Percentiles rank a stretch among this genome's conserved stretches.
phyloP scores from a whole-genome alignment of 2,888 invertebrate species.

The Metacarcinus magister region DNA sequence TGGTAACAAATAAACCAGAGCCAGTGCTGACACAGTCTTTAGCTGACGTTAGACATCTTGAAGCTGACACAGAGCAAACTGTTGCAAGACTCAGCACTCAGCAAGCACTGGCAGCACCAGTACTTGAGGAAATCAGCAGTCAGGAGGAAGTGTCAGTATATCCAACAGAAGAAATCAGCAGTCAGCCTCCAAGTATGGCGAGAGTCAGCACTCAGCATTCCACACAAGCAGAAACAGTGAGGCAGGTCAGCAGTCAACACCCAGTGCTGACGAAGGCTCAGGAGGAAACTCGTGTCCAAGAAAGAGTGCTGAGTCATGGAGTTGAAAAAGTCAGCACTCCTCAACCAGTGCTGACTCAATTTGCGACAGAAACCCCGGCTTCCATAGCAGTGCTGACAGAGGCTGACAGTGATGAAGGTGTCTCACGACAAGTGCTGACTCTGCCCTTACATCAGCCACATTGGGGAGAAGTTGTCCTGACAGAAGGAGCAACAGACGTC shows the following conservation, averaged over 20 bases:
- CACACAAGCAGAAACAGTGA: background rate
- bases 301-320: background rate
- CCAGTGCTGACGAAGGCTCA: background rate
- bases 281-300: background rate
- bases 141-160: background rate
- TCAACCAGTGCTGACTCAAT: slow-evolving; percentile 11
- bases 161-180: background rate
- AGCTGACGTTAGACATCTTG: background rate
- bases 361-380: background rate
- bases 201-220: background rate
- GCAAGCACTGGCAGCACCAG: background rate
- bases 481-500: background rate
- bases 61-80: background rate
- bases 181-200: background rate
- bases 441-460: background rate
- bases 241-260: slow-evolving; percentile 3
- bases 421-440: background rate
- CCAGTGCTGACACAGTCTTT: background rate
- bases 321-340: background rate
- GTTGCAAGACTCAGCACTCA: background rate
- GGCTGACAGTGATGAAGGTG: background rate
- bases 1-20: background rate
- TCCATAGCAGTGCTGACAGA: slow-evolving; percentile 6
- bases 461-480: background rate
- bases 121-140: background rate